These are phyloP conservation scores for Dermolepida albohirtum DNA, from an alignment of 2,888 invertebrate genomes.

Conservation along the genomic window DNA sequence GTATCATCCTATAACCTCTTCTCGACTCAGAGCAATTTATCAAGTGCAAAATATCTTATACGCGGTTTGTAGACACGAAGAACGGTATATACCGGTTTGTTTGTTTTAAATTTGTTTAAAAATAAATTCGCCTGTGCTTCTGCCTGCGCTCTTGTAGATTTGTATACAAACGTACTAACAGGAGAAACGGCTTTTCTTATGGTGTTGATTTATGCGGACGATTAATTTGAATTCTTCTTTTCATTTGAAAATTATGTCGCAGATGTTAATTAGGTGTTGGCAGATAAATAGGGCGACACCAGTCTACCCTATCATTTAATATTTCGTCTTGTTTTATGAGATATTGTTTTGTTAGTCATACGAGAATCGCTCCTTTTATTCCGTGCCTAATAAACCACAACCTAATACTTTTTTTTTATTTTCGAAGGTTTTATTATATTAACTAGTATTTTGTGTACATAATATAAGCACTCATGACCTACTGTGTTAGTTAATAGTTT, in stretches of 20 bases:
- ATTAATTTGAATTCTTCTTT: constrained; percentile 35
- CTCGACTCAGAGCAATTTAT: constrained; percentile 10
- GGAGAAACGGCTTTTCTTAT: constrained; percentile 9
- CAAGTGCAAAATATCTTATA: constrained; percentile 27
- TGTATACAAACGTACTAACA: constrained; percentile 15
- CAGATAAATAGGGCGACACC: constrained; percentile 26
- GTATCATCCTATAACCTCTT: neutral
- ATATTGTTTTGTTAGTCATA: no score
- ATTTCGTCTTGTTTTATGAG: no score
- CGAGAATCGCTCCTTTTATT: no score
- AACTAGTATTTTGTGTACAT: no score
- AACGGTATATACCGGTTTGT: constrained; percentile 11
- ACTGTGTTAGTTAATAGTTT: no score
- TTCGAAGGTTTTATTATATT: no score
- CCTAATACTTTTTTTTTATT: no score
- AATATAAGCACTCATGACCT: no score
- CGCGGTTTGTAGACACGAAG: constrained; percentile 10
- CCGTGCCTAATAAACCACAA: no score
- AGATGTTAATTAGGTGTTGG: constrained; percentile 34
- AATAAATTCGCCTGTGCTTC: constrained; percentile 25
- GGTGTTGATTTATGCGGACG: constrained; percentile 32
- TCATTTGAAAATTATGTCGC: constrained; percentile 16
- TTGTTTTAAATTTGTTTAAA: constrained; percentile 35
- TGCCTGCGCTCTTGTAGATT: constrained; percentile 1
- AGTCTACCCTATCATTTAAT: no score